Evolutionary conservation across 2,888 invertebrate species (phyloP), one percentile per base, ranked within the genome.

Genomic region (Xylota segnis): DNA sequence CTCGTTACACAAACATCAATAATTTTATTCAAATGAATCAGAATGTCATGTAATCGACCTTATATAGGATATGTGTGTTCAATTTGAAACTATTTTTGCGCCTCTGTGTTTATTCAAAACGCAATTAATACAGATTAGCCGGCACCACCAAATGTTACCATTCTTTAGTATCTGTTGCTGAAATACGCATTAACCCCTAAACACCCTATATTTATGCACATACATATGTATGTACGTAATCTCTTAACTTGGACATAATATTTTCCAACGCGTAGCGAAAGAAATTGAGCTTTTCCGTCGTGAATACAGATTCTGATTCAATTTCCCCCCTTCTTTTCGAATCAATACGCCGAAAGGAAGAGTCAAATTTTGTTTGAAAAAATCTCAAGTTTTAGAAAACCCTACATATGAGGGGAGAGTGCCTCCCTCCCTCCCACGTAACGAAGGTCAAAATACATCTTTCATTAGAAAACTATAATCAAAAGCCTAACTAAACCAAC

Each of bases 401-500:
- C 32, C 5, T 18, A 18, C 56, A 16, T 34, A 16, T 63, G 23
- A 23, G 23, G 3, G 23, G 23, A 23, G 23, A 23, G 6, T 7
- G 2, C 3, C 54, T 40, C 43, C 32, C 10, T 7, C 23, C 3
- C 54, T 40, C 43, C 32, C 32, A 23, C 34, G 32, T 56, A 29
- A 45, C 23, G 34, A 65, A 65, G 75, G 65, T 37, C 75, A 65
- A 29, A 40, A 16, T 14, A 18, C 29, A 23, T 50, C 16, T 16
- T 40, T 72, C 50, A 65, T 72, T 72, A 58, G 72, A 50, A 63
- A 65, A 65, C 71, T 65, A 65, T 47, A 43, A 78, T 32, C 63
- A 63, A 65, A 72, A 23, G 47, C 16, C 9, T 9, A 4, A 16
- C 12, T 16, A 50, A 58, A 12, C 43, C 40, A 54, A 61, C 0